These are phyloP conservation scores for Hetaerina titia DNA, from an alignment of 2,888 invertebrate genomes.

Conservation along the genomic window DNA sequence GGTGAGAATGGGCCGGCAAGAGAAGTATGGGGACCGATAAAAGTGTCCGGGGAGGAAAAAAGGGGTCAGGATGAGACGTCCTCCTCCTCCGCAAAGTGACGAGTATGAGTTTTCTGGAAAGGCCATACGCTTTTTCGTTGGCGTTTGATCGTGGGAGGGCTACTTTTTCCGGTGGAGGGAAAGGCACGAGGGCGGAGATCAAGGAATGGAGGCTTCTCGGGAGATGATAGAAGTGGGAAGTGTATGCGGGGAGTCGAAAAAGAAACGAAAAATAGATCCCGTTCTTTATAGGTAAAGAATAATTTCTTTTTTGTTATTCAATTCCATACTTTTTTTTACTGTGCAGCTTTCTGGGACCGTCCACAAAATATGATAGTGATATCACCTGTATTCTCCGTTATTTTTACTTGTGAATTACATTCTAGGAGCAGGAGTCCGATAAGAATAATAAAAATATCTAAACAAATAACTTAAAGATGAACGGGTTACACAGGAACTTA, in stretches of 20 bases:
- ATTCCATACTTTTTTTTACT: no score
- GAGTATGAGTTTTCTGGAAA: background rate
- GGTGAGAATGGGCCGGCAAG: background rate
- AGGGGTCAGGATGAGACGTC: background rate
- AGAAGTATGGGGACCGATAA: background rate
- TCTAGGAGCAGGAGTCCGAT: no score
- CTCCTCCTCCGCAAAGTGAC: background rate
- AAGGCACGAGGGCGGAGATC: background rate
- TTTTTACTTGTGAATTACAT: no score
- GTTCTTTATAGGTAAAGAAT: no score
- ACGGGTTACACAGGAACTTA: no score
- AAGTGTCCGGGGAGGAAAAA: background rate
- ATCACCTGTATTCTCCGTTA: no score
- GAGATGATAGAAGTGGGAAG: background rate
- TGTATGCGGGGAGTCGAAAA: background rate
- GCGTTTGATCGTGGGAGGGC: background rate
- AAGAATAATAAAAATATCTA: no score
- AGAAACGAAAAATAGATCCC: background rate
- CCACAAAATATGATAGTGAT: no score
- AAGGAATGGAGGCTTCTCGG: background rate
- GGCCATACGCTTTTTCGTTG: background rate
- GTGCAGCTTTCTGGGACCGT: no score
- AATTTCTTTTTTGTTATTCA: no score
- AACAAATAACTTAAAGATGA: no score
- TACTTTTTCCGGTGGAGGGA: background rate